These are phyloP conservation scores for Drosophila arizonae DNA, from an alignment of 1,140 invertebrate species.

Conservation along the genomic window DNA sequence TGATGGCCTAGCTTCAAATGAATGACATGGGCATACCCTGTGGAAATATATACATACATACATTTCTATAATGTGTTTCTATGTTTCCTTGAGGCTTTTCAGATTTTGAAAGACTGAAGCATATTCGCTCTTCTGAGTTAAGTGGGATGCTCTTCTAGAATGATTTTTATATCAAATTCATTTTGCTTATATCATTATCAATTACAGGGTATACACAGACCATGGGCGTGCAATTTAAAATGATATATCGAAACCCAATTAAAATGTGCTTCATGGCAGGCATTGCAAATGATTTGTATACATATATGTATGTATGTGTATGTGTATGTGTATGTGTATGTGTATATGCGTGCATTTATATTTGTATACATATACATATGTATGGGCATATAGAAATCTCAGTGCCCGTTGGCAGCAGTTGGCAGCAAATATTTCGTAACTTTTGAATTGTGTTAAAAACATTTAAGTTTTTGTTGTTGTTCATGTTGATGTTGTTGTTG, in stretches of 20 bases:
- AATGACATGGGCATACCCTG: too few species aligned
- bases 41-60: too few species aligned
- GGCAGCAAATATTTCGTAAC: constrained; percentile 31
- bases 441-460: constrained; percentile 43
- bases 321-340: too few species aligned
- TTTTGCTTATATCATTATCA: not conserved
- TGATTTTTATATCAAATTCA: too few species aligned
- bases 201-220: constrained; percentile 3
- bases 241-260: constrained; percentile 1
- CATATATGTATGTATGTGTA: too few species aligned
- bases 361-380: not conserved
- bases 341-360: too few species aligned
- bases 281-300: constrained; percentile 14
- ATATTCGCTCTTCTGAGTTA: too few species aligned
- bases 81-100: too few species aligned
- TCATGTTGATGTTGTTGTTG: not conserved
- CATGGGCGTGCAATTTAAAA: not conserved
- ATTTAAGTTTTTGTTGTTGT: constrained; percentile 7
- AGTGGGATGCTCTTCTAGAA: too few species aligned
- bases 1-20: too few species aligned
- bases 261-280: constrained; percentile 4
- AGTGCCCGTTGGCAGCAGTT: constrained; percentile 4
- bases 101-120: too few species aligned
- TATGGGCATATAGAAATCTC: constrained; percentile 5
- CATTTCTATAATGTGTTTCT: too few species aligned